Base-by-base conservation (phyloP, 2,888 invertebrate genomes). In the Latheticus oryzae region DNA sequence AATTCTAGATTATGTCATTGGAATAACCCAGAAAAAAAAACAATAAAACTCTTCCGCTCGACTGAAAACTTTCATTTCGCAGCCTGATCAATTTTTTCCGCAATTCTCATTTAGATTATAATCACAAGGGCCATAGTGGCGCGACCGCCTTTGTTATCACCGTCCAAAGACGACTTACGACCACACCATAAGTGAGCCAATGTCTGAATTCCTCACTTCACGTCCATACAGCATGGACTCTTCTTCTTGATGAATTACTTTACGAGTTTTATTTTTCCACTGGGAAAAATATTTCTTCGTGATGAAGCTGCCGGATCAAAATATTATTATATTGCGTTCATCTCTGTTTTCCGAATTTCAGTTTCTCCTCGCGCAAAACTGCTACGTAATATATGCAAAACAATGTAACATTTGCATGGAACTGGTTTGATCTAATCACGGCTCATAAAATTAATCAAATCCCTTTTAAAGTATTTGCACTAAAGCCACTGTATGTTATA, bases 281-380 rank as follows among this genome's bases (percentile, higher is more conserved):
- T 45, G 68, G 66, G 68, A 61, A 58, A 62, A 57, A 67, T 65
- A 68, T 69, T 64, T 69, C 66, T 61, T 61, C 55, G 61, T 67
- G 69, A 69, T 67, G 63, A 65, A 68, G 63, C 65, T 63, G 58
- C 53, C 62, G 61, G 66, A 64, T 69, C 69, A 67, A 61, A 66
- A 63, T 66, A 67, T 63, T 67, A 66, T 66, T 62, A 64, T 58
- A 64, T 65, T 43, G 42, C 60, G 56, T 62, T 65, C 60, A 56
- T 61, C 43, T 50, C 32, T 40, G 32, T 40, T 21, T 55, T 33
- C 21, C 33, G 42, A 24, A 28, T 47, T 38, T 48, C 9, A 17
- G 37, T 45, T 21, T 28, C 15, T 11, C 15, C 30, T 5, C 28
- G 21, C 8, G 13, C 30, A 7, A 33, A n/a, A n/a, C n/a, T n/a